Base-by-base conservation (phyloP, 2,113 vertebrate species). In the Indicator maculatus region DNA sequence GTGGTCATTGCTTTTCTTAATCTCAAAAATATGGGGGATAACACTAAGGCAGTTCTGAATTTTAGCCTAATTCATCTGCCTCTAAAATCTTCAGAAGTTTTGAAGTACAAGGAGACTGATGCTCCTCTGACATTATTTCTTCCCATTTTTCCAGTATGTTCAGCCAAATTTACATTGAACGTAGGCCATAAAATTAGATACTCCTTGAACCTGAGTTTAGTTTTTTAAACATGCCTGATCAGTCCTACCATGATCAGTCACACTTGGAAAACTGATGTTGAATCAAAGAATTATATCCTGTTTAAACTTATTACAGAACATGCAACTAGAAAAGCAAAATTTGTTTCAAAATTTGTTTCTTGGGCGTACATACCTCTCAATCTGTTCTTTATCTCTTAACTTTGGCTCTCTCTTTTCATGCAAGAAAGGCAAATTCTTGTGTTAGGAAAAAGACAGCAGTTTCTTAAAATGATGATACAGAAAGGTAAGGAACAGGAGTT, bases 21-120 rank as follows among this genome's bases (percentile, higher is more conserved):
- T 75, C 44, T 30, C 78, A 59, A 75, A 89, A 85, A 55, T 3
- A 1, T 19, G 17, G 27, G 8, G 66, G 63, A 74, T 5, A 52
- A 33, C 38, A 58, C 27, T 71, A 38, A 59, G 72, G 10, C 27
- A 47, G 18, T 27, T 89, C 71, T 71, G 53, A 30, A 47, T 75
- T 64, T 76, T 44, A 63, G 15, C 30, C 12, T 84, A 66, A 39
- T 73, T 80, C 21, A 55, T n/a, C 47, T 71, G 17, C 16, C 65
- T 27, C 78, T 82, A 64, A 63, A 84, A 73, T 11, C 39, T 65
- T 65, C 36, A 58, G 28, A 31, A 65, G 58, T 70, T 66, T 30
- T 64, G 69, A 11, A 79, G 26, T 39, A 47, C 0, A 0, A 52
- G 5, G 16, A 83, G 19, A 53, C 0, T 0, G 15, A n/a, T 73